Evolutionary conservation across 2,888 invertebrate species (phyloP).

Genomic region (Stenurella melanura): DNA sequence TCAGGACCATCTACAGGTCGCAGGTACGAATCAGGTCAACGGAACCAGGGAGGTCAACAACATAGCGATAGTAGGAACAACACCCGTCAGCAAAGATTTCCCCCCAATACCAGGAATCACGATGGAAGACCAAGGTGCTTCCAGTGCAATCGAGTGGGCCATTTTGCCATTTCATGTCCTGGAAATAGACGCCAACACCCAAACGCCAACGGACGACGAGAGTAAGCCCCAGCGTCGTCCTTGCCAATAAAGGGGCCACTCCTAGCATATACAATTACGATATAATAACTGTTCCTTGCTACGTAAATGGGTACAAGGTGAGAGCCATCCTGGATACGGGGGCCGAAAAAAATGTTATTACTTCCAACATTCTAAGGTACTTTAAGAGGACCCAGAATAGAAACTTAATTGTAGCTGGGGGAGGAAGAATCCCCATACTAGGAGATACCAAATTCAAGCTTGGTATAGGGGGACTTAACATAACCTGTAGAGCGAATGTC

Average conservation of each 20-base stretch:
- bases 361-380: background rate
- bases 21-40: background rate
- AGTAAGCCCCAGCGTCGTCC: constrained; percentile 26
- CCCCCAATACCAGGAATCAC: constrained; percentile 24
- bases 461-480: background rate
- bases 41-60: background rate
- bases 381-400: background rate
- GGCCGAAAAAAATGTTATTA: constrained; percentile 10
- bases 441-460: background rate
- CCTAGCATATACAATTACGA: background rate
- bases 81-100: background rate
- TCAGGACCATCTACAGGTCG: background rate
- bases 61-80: background rate
- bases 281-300: too few relatives aligned
- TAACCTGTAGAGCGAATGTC: constrained; percentile 5
- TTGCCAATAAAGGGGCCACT: constrained; percentile 14
- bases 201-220: constrained; percentile 25
- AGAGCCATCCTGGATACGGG: constrained; percentile 12
- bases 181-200: constrained; percentile 22
- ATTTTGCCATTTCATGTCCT: constrained; percentile 18
- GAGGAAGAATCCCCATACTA: constrained; percentile 10
- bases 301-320: too few relatives aligned
- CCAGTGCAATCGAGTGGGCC: constrained; percentile 31
- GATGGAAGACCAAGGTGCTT: constrained; percentile 33
- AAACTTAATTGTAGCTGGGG: constrained; percentile 11